These are phyloP conservation scores for Himalopsyche anomala DNA, from an alignment of 2,888 invertebrate species.

Conservation along the genomic window DNA sequence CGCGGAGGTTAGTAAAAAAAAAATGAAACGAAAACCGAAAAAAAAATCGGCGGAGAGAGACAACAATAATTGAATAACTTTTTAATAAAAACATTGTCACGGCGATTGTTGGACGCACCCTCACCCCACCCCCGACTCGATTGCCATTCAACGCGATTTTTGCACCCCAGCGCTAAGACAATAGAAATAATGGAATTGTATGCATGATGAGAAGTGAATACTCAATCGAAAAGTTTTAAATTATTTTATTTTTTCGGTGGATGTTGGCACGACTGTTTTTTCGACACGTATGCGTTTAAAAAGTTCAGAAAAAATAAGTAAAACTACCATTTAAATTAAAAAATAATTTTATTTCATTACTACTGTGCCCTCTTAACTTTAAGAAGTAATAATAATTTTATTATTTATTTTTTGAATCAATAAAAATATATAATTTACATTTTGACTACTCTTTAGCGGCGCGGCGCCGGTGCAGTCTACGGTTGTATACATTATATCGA, in stretches of 20 bases:
- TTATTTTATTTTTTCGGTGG: constrained; percentile 1
- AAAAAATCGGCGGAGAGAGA: constrained; percentile 48
- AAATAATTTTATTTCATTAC: no score
- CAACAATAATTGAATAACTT: constrained; percentile 63
- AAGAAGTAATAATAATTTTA: no score
- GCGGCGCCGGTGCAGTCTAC: no score
- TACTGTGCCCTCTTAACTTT: no score
- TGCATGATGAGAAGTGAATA: constrained; percentile 20
- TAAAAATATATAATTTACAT: no score
- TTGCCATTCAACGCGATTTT: constrained; percentile 50
- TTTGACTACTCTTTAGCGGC: no score
- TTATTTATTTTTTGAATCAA: no score
- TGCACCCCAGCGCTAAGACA: constrained; percentile 10
- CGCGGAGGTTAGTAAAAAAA: constrained; percentile 44
- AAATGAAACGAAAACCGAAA: constrained; percentile 56
- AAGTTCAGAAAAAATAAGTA: no score
- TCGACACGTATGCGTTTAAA: not conserved
- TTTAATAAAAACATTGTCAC: constrained; percentile 63
- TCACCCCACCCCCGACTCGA: constrained; percentile 31
- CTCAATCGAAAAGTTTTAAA: constrained; percentile 24
- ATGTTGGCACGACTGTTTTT: not conserved
- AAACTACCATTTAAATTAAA: no score
- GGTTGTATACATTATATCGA: no score
- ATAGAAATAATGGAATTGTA: constrained; percentile 14
- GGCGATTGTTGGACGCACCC: constrained; percentile 44